phyloP scores from a whole-genome alignment of 2,888 invertebrate genomes.

The Helicoverpa assulta region DNA sequence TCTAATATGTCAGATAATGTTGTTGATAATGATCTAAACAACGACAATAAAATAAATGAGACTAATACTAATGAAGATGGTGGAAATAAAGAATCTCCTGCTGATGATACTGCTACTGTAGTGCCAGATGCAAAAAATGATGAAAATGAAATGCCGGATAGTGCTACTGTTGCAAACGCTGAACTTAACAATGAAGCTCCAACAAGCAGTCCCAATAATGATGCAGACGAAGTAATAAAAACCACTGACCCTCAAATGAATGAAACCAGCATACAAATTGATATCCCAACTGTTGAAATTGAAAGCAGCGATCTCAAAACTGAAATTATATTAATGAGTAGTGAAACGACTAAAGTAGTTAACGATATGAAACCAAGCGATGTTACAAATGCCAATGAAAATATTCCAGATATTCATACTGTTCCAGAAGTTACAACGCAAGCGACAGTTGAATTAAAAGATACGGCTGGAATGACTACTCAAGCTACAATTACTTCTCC shows the following conservation, averaged over 20 bases:
- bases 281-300: constrained; percentile 41
- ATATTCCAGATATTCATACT: constrained; percentile 14
- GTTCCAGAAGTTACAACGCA: constrained; percentile 28
- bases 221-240: constrained; percentile 23
- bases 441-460: constrained; percentile 26
- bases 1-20: constrained; percentile 30
- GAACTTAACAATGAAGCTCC: constrained; percentile 27
- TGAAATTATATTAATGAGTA: constrained; percentile 56
- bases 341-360: constrained; percentile 33
- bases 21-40: constrained; percentile 12
- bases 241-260: constrained; percentile 21
- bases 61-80: neutral
- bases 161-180: constrained; percentile 4
- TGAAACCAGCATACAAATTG: constrained; percentile 50
- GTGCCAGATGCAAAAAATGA: constrained; percentile 13
- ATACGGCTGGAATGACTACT: constrained; percentile 32
- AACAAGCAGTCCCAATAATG: constrained; percentile 12
- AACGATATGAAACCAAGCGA: constrained; percentile 14
- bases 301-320: constrained; percentile 56
- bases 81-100: constrained; percentile 8
- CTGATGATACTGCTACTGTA: neutral
- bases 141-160: constrained; percentile 17
- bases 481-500: constrained; percentile 31
- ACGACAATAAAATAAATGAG: constrained; percentile 20
- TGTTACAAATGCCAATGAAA: constrained; percentile 12